These are phyloP conservation scores for Aethina tumida DNA, from an alignment of 1,140 invertebrate genomes.

Conservation along the genomic window DNA sequence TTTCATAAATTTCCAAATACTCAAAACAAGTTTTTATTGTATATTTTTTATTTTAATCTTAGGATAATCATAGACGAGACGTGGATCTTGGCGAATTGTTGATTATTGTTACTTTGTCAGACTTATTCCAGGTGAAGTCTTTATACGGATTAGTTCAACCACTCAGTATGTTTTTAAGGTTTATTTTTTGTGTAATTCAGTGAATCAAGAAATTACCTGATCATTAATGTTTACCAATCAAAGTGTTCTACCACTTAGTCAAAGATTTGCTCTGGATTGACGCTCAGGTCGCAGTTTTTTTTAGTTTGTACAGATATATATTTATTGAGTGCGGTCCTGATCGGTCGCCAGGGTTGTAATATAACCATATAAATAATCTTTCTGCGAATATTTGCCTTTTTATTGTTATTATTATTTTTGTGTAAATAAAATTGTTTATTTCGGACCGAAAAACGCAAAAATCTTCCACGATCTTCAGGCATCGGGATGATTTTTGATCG, in stretches of 20 bases:
- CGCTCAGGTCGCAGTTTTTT: conserved; percentile 12
- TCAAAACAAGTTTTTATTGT: conserved; percentile 18
- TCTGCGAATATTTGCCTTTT: conserved; percentile 22
- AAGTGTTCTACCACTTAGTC: conserved; percentile 32
- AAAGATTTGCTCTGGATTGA: conserved; percentile 19
- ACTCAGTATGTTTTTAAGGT: conserved; percentile 7
- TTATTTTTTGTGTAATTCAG: conserved; percentile 19
- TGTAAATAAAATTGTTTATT: conserved; percentile 21
- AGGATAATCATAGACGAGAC: conserved; percentile 21
- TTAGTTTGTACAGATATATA: conserved; percentile 29
- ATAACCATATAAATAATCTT: conserved; percentile 34
- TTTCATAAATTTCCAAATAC: conserved; percentile 30
- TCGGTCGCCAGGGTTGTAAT: conserved; percentile 24
- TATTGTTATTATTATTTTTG: conserved; percentile 17
- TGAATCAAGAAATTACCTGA: conserved; percentile 21
- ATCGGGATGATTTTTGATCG: too few relatives aligned
- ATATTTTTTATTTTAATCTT: conserved; percentile 26
- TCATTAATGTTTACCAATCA: conserved; percentile 29
- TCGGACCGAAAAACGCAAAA: conserved; percentile 2
- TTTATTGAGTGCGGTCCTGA: conserved; percentile 22
- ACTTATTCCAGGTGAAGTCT: too few relatives aligned
- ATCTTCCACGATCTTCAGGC: conserved; percentile 10
- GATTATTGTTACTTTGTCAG: too few relatives aligned
- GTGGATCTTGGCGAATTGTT: too few relatives aligned
- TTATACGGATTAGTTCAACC: not conserved